phyloP scores from a whole-genome alignment of 2,113 vertebrate species.

The Cyprinodon brontotheroides region DNA sequence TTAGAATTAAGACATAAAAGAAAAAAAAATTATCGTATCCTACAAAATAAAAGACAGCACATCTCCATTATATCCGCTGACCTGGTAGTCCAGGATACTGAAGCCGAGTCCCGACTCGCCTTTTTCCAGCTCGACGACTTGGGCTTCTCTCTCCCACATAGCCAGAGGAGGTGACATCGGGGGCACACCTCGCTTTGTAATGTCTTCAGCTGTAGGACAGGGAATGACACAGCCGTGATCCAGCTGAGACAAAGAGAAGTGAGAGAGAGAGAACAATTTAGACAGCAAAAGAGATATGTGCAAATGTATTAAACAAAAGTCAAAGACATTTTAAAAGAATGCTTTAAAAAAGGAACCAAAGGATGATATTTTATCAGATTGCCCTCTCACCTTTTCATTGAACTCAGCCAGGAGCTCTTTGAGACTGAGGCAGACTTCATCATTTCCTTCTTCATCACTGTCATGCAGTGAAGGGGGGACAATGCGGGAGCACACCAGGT shows the following conservation, averaged over 20 bases:
- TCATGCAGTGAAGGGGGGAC: slow-evolving; percentile 58
- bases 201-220: slow-evolving; percentile 83
- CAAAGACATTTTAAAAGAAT: neutral
- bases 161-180: slow-evolving; percentile 85
- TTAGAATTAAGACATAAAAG: neutral
- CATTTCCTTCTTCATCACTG: slow-evolving; percentile 70
- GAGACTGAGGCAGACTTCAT: slow-evolving; percentile 69
- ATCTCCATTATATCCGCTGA: slow-evolving; percentile 70
- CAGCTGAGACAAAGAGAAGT: slow-evolving; percentile 57
- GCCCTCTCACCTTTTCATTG: slow-evolving; percentile 72
- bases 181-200: slow-evolving; percentile 71
- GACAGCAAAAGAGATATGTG: neutral
- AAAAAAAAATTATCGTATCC: neutral
- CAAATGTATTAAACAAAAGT: neutral
- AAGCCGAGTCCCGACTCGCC: slow-evolving; percentile 91
- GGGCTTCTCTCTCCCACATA: slow-evolving; percentile 91
- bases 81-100: slow-evolving; percentile 98
- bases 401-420: slow-evolving; percentile 79
- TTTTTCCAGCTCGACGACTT: slow-evolving; percentile 89
- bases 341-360: slow-evolving; percentile 1
- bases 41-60: slow-evolving; percentile 20
- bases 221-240: slow-evolving; percentile 73
- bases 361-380: slow-evolving; percentile 2
- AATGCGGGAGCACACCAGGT: slow-evolving; percentile 86
- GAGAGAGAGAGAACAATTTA: neutral